Base-by-base conservation (phyloP, 1,140 invertebrate species). In the Trissolcus basalis region DNA sequence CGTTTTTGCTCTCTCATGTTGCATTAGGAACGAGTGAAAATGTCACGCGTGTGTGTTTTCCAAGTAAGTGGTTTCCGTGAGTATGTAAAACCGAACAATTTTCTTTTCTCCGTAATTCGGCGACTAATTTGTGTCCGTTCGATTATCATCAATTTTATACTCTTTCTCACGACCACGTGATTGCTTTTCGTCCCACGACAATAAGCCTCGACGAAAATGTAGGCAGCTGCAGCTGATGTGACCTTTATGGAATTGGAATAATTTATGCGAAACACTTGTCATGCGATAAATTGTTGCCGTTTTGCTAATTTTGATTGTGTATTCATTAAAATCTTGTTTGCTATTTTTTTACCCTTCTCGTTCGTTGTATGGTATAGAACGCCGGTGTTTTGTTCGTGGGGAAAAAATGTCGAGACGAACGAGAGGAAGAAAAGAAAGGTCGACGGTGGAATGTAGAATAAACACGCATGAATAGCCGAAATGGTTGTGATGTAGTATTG, bases 181-280 rank as follows among this genome's bases (percentile, higher is more conserved):
- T 39, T 39, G 53, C 51, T 12, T 53, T 43, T 58, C 56, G 19
- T 69, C 56, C 56, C 50, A 69, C 55, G 33, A 39, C n/a, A 14
- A 15, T 53, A 53, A 63, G n/a, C 41, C 64, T 49, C 51, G 45
- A 16, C 27, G 50, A 54, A 68, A 60, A 45, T 50, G 54, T 54
- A 50, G 49, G 56, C 43, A 69, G 41, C 56, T 43, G 60, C 56
- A 39, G 35, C 33, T 60, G 51, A 27, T 27, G 58, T 60, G 56
- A 69, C 56, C 50, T 69, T 69, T 60, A 39, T 49, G 11, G 9
- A 60, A 67, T 56, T 54, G 44, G 33, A 35, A 45, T 53, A 58
- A 44, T 58, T 58, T 43, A 59, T 60, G 47, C 39, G 9, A 68
- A 54, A 69, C 65, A 69, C 56, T 69, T 69, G 65, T 60, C 51